Conservation (phyloP, 1,140 invertebrate genomes). For the Drosophila kanapiae region DNA sequence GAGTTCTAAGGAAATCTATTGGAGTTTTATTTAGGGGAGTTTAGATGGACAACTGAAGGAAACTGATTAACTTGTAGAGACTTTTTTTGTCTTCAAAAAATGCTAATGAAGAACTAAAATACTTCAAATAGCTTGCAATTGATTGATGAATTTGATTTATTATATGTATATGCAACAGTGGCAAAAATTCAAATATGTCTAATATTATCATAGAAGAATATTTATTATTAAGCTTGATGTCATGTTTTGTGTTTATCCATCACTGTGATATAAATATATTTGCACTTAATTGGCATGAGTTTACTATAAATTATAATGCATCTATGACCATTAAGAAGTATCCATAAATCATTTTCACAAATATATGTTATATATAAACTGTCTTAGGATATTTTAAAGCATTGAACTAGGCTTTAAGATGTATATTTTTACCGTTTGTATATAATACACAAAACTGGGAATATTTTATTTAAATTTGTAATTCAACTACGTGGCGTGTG, state of each 20-base stretch:
- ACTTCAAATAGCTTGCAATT: background rate
- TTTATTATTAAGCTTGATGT: background rate
- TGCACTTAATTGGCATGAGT: too few relatives aligned
- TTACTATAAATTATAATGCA: too few relatives aligned
- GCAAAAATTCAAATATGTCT: background rate
- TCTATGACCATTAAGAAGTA: too few relatives aligned
- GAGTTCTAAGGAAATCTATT: background rate
- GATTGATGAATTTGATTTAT: background rate
- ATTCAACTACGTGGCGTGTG: background rate
- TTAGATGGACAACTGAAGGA: too few relatives aligned
- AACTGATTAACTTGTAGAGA: background rate
- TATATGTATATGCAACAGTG: background rate
- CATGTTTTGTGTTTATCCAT: too few relatives aligned
- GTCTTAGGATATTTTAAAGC: background rate
- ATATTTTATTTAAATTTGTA: background rate
- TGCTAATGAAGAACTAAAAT: background rate
- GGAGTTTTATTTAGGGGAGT: constrained; percentile 6
- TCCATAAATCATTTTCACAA: too few relatives aligned
- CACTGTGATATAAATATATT: too few relatives aligned
- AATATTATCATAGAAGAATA: background rate
- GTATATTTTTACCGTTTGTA: background rate
- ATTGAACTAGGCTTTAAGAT: background rate
- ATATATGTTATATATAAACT: background rate
- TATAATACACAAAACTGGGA: background rate
- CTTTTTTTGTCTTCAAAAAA: background rate